phyloP scores from a whole-genome alignment of 2,113 vertebrate genomes.

The Mus pahari region DNA sequence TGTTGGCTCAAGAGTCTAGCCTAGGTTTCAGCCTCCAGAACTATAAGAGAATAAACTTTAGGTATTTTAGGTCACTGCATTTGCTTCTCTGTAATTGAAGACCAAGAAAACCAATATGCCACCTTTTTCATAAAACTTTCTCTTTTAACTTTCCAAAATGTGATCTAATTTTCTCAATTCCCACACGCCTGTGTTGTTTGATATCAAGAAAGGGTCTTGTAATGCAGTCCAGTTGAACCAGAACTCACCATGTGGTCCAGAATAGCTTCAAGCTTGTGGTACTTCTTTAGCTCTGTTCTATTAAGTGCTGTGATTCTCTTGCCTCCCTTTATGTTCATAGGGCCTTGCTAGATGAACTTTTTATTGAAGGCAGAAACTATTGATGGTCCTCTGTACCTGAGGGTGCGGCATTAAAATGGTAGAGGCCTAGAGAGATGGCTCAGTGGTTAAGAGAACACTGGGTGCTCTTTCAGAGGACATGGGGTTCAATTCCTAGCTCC shows the following conservation, averaged over 20 bases:
- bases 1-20: not conserved
- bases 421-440: not conserved
- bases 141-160: not conserved
- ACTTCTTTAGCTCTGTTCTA: not conserved
- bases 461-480: not conserved
- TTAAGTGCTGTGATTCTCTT: not conserved
- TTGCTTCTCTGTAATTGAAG: not conserved
- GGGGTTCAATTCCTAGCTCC: not conserved
- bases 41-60: not conserved
- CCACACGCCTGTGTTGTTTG: not conserved
- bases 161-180: conserved; percentile 7
- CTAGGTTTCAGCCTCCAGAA: not conserved
- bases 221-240: not conserved
- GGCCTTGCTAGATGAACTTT: conserved; percentile 22
- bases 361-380: conserved; percentile 53
- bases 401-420: not conserved
- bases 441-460: not conserved
- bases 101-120: not conserved
- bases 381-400: not conserved
- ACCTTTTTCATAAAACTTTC: not conserved
- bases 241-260: not conserved
- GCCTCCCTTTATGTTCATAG: not conserved
- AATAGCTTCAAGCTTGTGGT: not conserved
- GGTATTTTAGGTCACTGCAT: not conserved
- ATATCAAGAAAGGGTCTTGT: not conserved